Evolutionary conservation across 2,797 vertebrate species (phyloP), one percentile per base, ranked within the genome.

Genomic region (Labeo calbasu): DNA sequence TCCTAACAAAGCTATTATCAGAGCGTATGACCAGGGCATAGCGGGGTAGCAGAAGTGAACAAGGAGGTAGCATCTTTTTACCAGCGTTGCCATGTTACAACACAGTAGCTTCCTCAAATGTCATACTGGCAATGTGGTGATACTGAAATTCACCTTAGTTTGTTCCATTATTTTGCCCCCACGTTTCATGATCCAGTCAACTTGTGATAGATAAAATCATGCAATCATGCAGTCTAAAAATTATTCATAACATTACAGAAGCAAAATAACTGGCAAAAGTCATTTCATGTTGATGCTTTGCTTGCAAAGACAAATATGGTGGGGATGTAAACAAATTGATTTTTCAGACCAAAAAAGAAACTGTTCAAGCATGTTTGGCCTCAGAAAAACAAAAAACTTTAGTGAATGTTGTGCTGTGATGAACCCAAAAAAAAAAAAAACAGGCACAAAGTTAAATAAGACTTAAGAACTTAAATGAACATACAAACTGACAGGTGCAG

Each of bases 381-480:
- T 23, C 23, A 81, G 13, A 75, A 68, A 79, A 75, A 65, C 13
- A 12, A 28, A 63, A 15, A 28, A 10, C 19, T 82, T 82, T 66
- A 83, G 48, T 83, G 32, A 66, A 36, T 55, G 71, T 82, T 76
- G 70, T 66, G 59, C 46, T 75, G 70, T 76, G 32, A 77, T 63
- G 50, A 66, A 66, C 51, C 36, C 55, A 14, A 63, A 50, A 28
- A 28, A 7, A 2, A 32, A 53, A 14, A n/a, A 40, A 80, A 51
- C 63, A 19, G 55, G 23, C 53, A 77, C 55, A 66, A 40, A 15
- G 7, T 51, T 0, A 82, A n/a, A 72, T 4, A 43, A 66, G n/a
- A 66, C 61, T 82, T 13, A 32, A 46, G 6, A 72, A 72, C 79
- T 63, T 51, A 46, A 77, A 68, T 57, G 40, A 65, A 76, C 65